Base-by-base conservation (phyloP, 2,797 vertebrate genomes). In the Microctenopoma steveboyesi region DNA sequence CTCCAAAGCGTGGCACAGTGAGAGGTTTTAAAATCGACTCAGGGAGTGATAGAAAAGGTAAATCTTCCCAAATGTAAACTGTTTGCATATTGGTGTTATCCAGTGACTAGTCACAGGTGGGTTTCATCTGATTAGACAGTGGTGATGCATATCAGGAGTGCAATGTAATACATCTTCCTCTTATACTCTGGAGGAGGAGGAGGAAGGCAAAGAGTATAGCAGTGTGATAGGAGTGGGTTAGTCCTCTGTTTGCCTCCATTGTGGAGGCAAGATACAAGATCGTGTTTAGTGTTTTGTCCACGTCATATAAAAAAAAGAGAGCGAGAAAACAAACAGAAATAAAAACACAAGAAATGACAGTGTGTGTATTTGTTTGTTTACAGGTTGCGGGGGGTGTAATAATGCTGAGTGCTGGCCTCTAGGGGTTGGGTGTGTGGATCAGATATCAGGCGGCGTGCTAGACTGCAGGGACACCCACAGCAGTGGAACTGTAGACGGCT, bases 391-490 rank as follows among this genome's bases (percentile, higher is more conserved):
- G 39, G 42, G 33, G 33, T 43, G 59, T 70, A 58, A 76, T 59
- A 74, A 64, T 16, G 51, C 65, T 80, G 22, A 16, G 71, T 15
- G 49, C 43, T n/a, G 56, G 72, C 64, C 79, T 83, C 72, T 62
- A 37, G 78, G 78, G 58, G 63, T 30, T 48, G 74, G 61, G 60
- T 51, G 55, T 73, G 66, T 70, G 74, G 73, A 87, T 89, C 84
- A 85, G 84, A 87, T 87, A 85, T 76, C 84, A 74, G 75, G 67
- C 65, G 63, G 84, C 84, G 77, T 76, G 87, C 76, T 88, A 83
- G 89, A 88, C 90, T 92, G 86, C 86, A 73, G 88, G 84, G 89
- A 92, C 88, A 84, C 74, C 84, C 86, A 87, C 78, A 69, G 85
- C 82, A 63, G 81, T 72, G 83, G 85, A 92, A 91, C 89, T 79